phyloP scores from a whole-genome alignment of 2,113 vertebrate species.

The Penelope pileata region DNA sequence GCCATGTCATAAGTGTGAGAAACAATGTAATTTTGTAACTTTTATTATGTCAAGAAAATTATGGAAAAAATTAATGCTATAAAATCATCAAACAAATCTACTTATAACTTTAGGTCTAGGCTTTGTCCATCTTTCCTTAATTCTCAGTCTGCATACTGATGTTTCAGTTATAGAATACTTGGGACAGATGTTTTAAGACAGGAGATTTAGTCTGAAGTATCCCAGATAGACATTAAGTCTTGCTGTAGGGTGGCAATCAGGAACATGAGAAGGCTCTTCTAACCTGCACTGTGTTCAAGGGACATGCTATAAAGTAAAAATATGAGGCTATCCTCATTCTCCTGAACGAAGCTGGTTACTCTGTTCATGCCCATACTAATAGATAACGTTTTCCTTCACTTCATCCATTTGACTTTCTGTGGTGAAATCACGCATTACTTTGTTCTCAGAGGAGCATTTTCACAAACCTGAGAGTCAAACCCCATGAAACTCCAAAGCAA shows the following conservation, averaged over 20 bases:
- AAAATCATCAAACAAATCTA: background rate
- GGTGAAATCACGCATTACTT: background rate
- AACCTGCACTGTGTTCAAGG: background rate
- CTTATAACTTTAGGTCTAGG: background rate
- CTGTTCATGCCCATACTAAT: background rate
- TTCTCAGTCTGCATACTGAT: background rate
- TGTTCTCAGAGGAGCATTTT: background rate
- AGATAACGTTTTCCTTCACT: background rate
- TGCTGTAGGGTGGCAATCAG: background rate
- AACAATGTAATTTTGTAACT: background rate
- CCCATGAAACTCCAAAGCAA: background rate
- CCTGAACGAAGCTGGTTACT: background rate
- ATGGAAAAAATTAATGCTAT: background rate
- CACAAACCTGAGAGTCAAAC: background rate
- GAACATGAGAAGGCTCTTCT: background rate
- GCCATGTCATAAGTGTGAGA: background rate
- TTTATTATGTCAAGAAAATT: background rate
- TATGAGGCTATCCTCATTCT: background rate
- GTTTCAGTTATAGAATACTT: background rate
- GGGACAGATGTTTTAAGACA: background rate
- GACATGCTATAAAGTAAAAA: background rate
- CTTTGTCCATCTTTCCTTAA: background rate
- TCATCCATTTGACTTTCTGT: background rate
- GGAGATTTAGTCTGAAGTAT: background rate
- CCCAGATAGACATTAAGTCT: background rate